Conservation (phyloP, 30 jellyfish, hydroid and myxozoan species). For the Chrysaora quinquecirrha region DNA sequence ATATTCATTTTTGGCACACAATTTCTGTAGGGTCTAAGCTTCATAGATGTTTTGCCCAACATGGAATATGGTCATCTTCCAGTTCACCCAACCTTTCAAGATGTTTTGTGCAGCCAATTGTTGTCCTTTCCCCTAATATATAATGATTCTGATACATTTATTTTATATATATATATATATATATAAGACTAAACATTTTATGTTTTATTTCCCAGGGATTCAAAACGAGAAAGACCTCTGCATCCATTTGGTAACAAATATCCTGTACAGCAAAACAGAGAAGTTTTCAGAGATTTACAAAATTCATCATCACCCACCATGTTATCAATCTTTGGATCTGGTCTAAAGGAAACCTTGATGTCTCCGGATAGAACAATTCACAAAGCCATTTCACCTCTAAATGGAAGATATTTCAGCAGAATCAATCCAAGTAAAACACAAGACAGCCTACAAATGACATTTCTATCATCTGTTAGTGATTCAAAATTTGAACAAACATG, state of each 20-base stretch:
- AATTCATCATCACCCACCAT: not conserved
- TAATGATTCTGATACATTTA: no score
- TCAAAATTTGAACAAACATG: not conserved
- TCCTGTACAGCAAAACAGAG: not conserved
- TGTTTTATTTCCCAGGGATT: no score
- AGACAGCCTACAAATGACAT: not conserved
- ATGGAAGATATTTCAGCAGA: slow-evolving; percentile 62
- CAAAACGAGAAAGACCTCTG: not conserved
- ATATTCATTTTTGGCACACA: no score
- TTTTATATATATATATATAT: no score
- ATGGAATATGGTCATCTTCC: no score
- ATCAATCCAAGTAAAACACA: slow-evolving; percentile 16
- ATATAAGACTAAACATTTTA: no score
- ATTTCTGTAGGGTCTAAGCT: no score
- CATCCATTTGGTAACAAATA: slow-evolving; percentile 1
- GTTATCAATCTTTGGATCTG: not conserved
- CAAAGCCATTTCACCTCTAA: slow-evolving; percentile 59
- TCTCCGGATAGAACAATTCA: not conserved
- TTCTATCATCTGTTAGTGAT: not conserved
- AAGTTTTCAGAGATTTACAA: not conserved
- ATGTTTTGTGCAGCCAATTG: no score
- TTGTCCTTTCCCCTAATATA: no score
- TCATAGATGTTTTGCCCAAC: no score
- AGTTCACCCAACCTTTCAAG: no score
- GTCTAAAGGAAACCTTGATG: not conserved